phyloP scores from a whole-genome alignment of 2,113 vertebrate genomes.

The Panurus biarmicus region DNA sequence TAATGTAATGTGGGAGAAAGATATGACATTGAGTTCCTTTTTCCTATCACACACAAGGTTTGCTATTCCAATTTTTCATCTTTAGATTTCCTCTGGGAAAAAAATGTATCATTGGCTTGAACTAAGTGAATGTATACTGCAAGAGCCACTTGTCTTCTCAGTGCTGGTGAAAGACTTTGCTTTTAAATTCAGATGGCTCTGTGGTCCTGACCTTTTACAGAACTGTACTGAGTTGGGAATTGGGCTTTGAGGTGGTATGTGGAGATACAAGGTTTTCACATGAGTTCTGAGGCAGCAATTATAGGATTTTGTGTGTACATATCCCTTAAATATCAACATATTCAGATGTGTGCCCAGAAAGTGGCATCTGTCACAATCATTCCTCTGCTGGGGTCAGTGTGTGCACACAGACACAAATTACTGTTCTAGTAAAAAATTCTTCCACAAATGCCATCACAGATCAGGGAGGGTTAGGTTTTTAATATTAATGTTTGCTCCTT shows the following conservation, averaged over 20 bases:
- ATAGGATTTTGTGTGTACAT: not conserved
- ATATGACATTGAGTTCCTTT: not conserved
- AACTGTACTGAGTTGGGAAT: not conserved
- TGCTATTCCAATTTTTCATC: not conserved
- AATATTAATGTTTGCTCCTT: not conserved
- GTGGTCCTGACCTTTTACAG: not conserved
- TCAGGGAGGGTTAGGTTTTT: not conserved
- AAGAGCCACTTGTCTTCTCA: not conserved
- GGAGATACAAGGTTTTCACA: not conserved
- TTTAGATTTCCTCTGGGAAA: not conserved
- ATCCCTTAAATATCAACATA: not conserved
- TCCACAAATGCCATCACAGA: not conserved
- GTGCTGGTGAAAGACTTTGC: not conserved
- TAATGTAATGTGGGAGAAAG: not conserved
- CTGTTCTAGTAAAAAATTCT: not conserved
- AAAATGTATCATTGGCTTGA: not conserved
- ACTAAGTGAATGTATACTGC: not conserved
- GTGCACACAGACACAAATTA: not conserved
- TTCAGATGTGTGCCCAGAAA: not conserved
- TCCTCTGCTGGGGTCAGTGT: not conserved
- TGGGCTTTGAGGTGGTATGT: not conserved
- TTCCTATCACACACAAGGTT: not conserved
- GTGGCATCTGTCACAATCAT: not conserved
- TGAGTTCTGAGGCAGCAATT: not conserved
- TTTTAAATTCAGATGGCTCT: not conserved